These are phyloP conservation scores for Phaenicophaeus curvirostris DNA, from an alignment of 2,797 vertebrate genomes.

Conservation along the genomic window DNA sequence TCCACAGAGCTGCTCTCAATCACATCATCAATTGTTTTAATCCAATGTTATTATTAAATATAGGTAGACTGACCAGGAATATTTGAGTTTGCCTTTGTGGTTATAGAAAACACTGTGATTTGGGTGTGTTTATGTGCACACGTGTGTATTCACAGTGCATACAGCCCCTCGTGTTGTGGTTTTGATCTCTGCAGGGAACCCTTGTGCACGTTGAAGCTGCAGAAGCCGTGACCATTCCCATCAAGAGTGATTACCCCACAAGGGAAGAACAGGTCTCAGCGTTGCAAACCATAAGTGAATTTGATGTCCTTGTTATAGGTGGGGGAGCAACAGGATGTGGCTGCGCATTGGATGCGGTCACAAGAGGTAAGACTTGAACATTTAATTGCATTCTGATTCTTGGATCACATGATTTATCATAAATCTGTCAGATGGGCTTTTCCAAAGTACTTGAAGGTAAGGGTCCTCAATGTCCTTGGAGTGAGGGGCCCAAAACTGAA, in stretches of 20 bases:
- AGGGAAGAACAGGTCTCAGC: constrained; percentile 82
- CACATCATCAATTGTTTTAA: background rate
- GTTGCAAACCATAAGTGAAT: constrained; percentile 81
- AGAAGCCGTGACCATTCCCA: constrained; percentile 71
- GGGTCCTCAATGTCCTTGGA: background rate
- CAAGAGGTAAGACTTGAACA: constrained; percentile 83
- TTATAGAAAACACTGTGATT: rapidly evolving
- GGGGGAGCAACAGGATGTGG: constrained; percentile 95
- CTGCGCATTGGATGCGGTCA: constrained; percentile 94
- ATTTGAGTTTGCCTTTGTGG: background rate
- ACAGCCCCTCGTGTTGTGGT: background rate
- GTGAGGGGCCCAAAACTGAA: too few relatives aligned
- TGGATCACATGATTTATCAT: rapidly evolving
- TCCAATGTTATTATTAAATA: rapidly evolving
- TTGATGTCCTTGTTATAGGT: constrained; percentile 92
- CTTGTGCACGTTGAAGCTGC: constrained; percentile 84
- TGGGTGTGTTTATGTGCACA: background rate
- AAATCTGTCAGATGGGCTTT: background rate
- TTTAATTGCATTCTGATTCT: rapidly evolving
- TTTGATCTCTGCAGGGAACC: constrained; percentile 75
- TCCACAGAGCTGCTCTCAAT: too few relatives aligned
- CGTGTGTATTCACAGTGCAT: too few relatives aligned
- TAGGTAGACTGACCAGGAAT: background rate
- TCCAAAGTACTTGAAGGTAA: rapidly evolving
- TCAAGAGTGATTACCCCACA: constrained; percentile 80